Conservation (phyloP, 2,888 invertebrate species). For the Tiphia femorata region DNA sequence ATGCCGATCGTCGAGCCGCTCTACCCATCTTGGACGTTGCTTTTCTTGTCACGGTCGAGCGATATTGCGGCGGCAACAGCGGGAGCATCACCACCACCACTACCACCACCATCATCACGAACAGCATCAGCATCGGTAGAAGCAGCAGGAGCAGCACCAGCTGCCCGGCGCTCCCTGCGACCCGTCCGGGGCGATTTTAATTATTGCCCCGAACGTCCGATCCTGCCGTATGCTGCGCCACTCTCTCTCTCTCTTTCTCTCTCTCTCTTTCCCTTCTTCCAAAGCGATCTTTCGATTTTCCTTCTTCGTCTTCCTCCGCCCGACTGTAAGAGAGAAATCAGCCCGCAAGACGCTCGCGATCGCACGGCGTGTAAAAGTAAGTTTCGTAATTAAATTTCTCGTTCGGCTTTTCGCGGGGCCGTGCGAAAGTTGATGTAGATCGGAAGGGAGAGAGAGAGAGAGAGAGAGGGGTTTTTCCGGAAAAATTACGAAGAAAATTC, state of each 20-base stretch:
- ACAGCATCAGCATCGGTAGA: background rate
- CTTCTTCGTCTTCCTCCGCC: background rate
- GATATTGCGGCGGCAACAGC: constrained; percentile 33
- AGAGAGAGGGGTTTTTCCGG: too few species aligned
- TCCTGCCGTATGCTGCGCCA: background rate
- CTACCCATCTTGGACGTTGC: constrained; percentile 14
- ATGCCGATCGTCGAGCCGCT: constrained; percentile 40
- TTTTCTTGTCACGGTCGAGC: constrained; percentile 24
- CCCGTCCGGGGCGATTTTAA: constrained; percentile 5
- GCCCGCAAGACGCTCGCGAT: too few species aligned
- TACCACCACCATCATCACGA: too few species aligned
- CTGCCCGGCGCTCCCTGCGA: background rate
- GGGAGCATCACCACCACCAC: background rate
- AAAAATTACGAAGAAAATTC: too few species aligned
- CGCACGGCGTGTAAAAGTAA: too few species aligned
- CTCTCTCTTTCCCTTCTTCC: background rate
- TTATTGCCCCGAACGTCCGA: constrained; percentile 8
- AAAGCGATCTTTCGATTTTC: background rate
- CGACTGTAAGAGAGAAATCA: too few species aligned
- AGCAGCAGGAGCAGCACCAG: background rate
- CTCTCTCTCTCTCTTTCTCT: constrained; percentile 1
- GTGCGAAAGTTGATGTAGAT: too few species aligned
- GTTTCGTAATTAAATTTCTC: too few species aligned
- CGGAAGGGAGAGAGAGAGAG: too few species aligned
- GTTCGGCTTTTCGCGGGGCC: too few species aligned